Conservation (phyloP, 2,797 vertebrate species). For the Sandelia bainsii region DNA sequence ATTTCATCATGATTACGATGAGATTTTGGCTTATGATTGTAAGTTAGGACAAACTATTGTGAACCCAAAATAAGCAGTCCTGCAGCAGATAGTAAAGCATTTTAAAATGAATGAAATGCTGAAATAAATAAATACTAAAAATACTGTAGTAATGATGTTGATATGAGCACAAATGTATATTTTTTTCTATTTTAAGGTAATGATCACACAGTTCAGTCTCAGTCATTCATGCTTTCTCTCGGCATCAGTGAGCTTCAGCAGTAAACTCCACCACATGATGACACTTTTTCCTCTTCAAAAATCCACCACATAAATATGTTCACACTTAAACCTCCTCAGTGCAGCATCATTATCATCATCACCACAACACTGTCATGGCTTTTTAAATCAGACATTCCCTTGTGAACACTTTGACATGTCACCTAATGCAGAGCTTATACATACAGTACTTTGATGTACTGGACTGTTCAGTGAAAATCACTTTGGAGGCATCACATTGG, state of each 20-base stretch:
- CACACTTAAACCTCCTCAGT: slow-evolving; percentile 18
- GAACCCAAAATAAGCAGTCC: too few relatives aligned
- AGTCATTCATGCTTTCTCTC: slow-evolving; percentile 24
- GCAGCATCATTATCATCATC: slow-evolving; percentile 27
- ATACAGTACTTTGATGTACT: too few relatives aligned
- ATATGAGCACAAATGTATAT: too few relatives aligned
- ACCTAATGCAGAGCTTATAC: not conserved
- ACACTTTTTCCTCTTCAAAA: slow-evolving; percentile 1
- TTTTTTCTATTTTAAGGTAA: slow-evolving; percentile 22
- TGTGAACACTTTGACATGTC: not conserved
- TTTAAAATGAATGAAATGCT: too few relatives aligned
- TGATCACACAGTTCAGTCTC: slow-evolving; percentile 42
- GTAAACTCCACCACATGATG: slow-evolving; percentile 20
- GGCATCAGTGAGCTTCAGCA: too few relatives aligned
- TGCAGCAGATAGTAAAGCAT: too few relatives aligned
- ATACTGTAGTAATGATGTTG: too few relatives aligned
- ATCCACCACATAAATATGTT: slow-evolving; percentile 20
- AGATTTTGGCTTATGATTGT: slow-evolving; percentile 54
- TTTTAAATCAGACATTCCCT: slow-evolving; percentile 11
- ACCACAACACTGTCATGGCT: slow-evolving; percentile 19
- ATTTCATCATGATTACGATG: not conserved
- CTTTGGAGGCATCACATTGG: too few relatives aligned
- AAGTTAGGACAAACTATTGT: too few relatives aligned
- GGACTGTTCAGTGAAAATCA: too few relatives aligned
- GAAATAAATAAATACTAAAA: too few relatives aligned